Base-by-base conservation (phyloP, 2,888 invertebrate species). In the Synergus gifuensis region DNA sequence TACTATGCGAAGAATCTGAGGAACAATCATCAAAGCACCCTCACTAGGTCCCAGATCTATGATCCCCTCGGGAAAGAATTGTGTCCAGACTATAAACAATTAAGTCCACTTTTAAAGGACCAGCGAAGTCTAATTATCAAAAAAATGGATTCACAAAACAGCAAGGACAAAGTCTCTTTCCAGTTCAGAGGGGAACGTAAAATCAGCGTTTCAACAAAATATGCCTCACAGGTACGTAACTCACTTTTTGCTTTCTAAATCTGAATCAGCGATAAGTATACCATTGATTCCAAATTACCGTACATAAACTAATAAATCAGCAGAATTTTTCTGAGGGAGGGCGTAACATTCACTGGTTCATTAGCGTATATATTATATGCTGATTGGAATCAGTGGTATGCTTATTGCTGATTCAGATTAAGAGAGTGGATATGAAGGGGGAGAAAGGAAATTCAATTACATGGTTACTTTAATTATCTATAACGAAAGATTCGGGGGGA, bases 1-100 rank as follows among this genome's bases (percentile, higher is more conserved):
- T 92, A 91, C 76, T 92, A 92, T 88, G 90, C 88, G 7, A 89
- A 91, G 46, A 92, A 92, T 77, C 49, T 92, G 81, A 89, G 87
- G 66, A 90, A 87, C 81, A 90, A 89, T 62, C 87, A 86, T 60
- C 83, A 82, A 76, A 82, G 83, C n/a, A 69, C 82, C 22, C 69
- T 89, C 12, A 86, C 82, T 81, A 88, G 85, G 67, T 85, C 89
- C 5, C 85, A 86, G 66, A 88, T 91, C 54, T 91, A 91, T 83
- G 86, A 90, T 79, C 88, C 90, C 1, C 80, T 89, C 64, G 84
- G 82, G 44, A 87, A 86, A 58, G 84, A 84, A 11, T 76, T 78
- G 5, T 84, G 86, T 40, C 78, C 79, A 54, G 89, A 90, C 49
- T 91, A 90, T 85, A 89, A 89, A 40, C 91, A 90, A 54, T 76